These are phyloP conservation scores for Trematomus loennbergii DNA, from an alignment of 2,113 vertebrate species.

Conservation along the genomic window DNA sequence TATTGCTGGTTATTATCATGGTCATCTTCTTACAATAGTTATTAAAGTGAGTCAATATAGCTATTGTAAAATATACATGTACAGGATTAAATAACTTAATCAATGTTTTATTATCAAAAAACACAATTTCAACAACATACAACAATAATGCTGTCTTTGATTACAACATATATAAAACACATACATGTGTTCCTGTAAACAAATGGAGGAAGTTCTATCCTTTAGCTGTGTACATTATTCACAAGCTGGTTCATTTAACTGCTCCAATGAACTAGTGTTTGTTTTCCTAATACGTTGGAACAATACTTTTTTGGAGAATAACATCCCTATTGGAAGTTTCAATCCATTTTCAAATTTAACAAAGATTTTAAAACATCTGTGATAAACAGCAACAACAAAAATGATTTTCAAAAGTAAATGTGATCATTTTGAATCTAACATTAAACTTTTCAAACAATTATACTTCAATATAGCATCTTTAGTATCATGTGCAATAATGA, in stretches of 20 bases:
- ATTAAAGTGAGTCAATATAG: neutral
- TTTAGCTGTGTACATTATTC: no score
- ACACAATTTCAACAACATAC: conserved; percentile 17
- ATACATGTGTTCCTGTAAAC: neutral
- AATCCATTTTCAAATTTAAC: neutral
- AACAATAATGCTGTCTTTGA: conserved; percentile 24
- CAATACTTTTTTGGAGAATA: neutral
- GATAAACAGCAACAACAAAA: neutral
- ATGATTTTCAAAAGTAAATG: neutral
- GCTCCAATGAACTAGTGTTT: neutral
- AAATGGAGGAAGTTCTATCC: neutral
- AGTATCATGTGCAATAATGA: conserved; percentile 17
- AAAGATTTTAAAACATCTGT: neutral
- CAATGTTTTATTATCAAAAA: conserved; percentile 52
- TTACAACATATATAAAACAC: conserved; percentile 23
- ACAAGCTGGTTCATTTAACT: no score
- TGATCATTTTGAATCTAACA: neutral
- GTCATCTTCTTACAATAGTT: neutral
- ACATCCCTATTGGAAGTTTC: neutral
- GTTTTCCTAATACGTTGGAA: neutral
- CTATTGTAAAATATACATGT: no score
- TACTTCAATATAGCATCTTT: neutral
- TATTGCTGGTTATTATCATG: neutral
- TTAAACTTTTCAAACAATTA: neutral
- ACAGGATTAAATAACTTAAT: neutral